Evolutionary conservation across 1,140 invertebrate genomes (phyloP).

Genomic region (Monochamus saltuarius): DNA sequence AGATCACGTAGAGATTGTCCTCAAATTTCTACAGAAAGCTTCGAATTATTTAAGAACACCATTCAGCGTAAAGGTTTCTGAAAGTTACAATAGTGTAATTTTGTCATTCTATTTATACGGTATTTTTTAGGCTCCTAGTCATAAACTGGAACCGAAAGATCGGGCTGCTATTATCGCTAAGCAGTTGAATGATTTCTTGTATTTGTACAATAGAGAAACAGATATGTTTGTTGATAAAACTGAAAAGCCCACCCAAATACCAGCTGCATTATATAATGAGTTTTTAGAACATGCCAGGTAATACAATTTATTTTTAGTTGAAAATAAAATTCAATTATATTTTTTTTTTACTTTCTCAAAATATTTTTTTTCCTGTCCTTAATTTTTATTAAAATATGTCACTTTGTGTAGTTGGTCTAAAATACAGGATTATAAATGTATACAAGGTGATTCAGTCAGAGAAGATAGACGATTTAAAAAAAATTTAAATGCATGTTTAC

Average conservation of each 20-base stretch:
- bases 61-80: slow-evolving; percentile 65
- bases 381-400: not conserved
- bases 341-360: not conserved
- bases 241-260: slow-evolving; percentile 62
- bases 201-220: slow-evolving; percentile 84
- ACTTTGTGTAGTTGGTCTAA: not conserved
- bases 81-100: not conserved
- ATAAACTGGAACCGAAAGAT: slow-evolving; percentile 79
- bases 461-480: too few relatives aligned
- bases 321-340: not conserved
- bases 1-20: slow-evolving; percentile 68
- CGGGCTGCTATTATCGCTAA: slow-evolving; percentile 84
- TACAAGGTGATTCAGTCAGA: too few relatives aligned
- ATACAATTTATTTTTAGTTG: not conserved
- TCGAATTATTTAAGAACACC: slow-evolving; percentile 74
- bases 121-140: slow-evolving; percentile 65
- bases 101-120: not conserved
- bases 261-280: slow-evolving; percentile 60
- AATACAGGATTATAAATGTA: not conserved
- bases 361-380: not conserved
- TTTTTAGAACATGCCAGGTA: slow-evolving; percentile 55
- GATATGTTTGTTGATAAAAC: slow-evolving; percentile 71
- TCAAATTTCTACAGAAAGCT: slow-evolving; percentile 82
- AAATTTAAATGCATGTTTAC: too few relatives aligned
- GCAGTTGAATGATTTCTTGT: slow-evolving; percentile 89